Conservation (phyloP, 2,888 invertebrate species). For the Apamea epomidion region DNA sequence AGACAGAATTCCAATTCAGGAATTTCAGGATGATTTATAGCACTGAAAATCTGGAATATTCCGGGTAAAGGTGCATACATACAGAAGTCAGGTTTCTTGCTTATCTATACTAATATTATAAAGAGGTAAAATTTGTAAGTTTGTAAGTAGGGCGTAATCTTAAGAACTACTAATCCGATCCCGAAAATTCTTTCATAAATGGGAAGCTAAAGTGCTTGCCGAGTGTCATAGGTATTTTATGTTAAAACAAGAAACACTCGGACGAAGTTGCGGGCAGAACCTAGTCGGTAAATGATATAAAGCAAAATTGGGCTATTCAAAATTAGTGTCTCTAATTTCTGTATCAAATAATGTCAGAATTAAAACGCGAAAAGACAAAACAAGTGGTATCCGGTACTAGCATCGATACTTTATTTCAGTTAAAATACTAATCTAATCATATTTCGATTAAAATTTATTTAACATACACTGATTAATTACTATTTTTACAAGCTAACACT, state of each 20-base stretch:
- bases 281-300: neutral
- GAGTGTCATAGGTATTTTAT: neutral
- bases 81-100: neutral
- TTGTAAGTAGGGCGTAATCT: neutral
- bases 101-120: neutral
- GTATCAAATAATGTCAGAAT: neutral
- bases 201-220: neutral
- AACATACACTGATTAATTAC: too few species aligned
- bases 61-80: neutral
- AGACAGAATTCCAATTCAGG: constrained; percentile 24
- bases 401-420: neutral
- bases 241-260: neutral
- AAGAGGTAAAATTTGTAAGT: neutral
- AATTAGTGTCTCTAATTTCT: too few species aligned
- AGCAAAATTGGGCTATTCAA: neutral
- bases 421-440: neutral
- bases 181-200: neutral
- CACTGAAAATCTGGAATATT: constrained; percentile 18
- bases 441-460: too few species aligned
- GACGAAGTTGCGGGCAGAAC: neutral
- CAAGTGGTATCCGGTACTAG: neutral
- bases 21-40: constrained; percentile 50
- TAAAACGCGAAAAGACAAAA: neutral
- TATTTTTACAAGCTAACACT: too few species aligned
- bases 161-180: neutral